Evolutionary conservation across 2,797 vertebrate genomes (phyloP).

Genomic region (Hafferia zeledoni): DNA sequence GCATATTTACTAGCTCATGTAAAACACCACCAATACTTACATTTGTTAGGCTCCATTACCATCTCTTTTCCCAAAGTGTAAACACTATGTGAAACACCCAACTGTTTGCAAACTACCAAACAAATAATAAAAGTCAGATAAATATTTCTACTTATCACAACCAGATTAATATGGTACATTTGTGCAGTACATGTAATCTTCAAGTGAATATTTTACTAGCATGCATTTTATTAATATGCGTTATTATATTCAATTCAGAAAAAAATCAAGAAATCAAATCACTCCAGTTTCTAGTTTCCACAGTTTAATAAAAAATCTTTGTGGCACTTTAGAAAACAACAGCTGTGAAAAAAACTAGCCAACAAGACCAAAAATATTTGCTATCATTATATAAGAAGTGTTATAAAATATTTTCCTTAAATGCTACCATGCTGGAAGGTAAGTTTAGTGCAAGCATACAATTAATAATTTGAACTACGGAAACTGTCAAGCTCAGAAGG

Average conservation of each 20-base stretch:
- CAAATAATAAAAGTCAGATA: background rate
- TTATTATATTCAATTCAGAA: background rate
- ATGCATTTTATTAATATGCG: background rate
- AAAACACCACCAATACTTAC: background rate
- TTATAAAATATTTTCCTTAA: background rate
- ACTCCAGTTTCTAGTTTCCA: background rate
- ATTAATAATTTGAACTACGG: background rate
- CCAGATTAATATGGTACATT: background rate
- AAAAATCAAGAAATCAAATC: background rate
- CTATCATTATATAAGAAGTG: background rate
- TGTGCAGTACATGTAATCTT: background rate
- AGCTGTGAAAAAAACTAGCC: background rate
- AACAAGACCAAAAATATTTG: background rate
- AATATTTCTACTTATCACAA: background rate
- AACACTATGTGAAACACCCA: background rate
- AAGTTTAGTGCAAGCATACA: rapidly evolving
- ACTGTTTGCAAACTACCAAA: background rate
- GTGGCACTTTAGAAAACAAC: background rate
- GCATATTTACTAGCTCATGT: background rate
- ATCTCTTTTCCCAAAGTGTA: background rate
- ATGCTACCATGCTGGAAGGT: background rate
- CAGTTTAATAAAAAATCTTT: background rate
- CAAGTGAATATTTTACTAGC: background rate
- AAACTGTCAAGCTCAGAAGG: background rate
- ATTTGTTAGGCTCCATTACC: background rate